Conservation (phyloP, 2,888 invertebrate genomes). For the Anorthoa munda region DNA sequence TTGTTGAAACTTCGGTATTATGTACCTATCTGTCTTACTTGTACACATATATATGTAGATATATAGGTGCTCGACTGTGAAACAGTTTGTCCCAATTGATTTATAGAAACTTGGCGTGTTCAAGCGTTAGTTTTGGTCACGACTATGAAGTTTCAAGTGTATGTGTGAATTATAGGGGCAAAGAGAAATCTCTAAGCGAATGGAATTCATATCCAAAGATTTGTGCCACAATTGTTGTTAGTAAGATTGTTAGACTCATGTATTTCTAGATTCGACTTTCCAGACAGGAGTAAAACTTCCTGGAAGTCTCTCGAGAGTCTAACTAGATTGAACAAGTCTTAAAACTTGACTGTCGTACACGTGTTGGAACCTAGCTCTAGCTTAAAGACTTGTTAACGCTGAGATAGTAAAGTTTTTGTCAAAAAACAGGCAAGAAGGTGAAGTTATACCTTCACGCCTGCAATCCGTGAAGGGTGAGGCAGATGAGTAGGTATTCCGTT, state of each 20-base stretch:
- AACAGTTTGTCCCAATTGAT: constrained; percentile 65
- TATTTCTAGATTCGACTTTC: not conserved
- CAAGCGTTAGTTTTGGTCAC: constrained; percentile 46
- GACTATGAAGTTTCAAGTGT: constrained; percentile 26
- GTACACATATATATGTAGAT: constrained; percentile 28
- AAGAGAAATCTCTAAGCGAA: constrained; percentile 4
- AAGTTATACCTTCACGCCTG: not conserved
- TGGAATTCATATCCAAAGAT: not conserved
- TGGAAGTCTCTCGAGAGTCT: not conserved
- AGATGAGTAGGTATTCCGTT: not conserved
- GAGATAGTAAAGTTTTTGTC: not conserved
- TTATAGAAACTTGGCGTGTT: constrained; percentile 50
- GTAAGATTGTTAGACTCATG: not conserved
- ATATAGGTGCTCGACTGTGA: constrained; percentile 50
- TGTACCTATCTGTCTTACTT: constrained; percentile 41
- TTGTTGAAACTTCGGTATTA: constrained; percentile 62
- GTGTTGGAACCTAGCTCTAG: not conserved
- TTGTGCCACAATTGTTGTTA: not conserved
- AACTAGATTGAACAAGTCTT: constrained; percentile 23
- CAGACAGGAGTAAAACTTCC: constrained; percentile 20
- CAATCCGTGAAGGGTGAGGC: not conserved
- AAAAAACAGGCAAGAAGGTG: not conserved
- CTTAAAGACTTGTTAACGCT: constrained; percentile 1
- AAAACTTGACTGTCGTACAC: constrained; percentile 9
- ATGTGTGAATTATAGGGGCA: constrained; percentile 14